phyloP scores from a whole-genome alignment of 2,113 vertebrate genomes.

The Nestor notabilis region DNA sequence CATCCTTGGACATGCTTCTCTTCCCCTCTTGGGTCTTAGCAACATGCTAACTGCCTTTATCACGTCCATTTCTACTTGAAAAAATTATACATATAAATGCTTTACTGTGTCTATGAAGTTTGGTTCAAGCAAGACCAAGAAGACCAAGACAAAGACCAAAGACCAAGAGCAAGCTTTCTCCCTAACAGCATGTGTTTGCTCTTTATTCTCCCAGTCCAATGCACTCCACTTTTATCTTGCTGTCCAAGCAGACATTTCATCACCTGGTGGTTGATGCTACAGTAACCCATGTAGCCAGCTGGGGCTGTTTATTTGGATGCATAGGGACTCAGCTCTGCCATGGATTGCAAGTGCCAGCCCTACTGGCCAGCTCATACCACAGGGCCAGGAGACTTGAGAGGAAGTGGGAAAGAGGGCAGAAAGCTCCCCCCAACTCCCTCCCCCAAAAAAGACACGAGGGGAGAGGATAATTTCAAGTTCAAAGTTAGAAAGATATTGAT shows the following conservation, averaged over 20 bases:
- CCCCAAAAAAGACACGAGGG: not conserved
- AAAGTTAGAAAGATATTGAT: slow-evolving; percentile 74
- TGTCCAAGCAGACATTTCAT: not conserved
- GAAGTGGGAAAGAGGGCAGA: not conserved
- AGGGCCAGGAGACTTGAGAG: not conserved
- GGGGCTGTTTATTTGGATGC: not conserved
- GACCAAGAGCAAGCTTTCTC: not conserved
- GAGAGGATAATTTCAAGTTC: slow-evolving; percentile 36
- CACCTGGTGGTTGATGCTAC: not conserved
- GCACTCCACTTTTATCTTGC: not conserved
- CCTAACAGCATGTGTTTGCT: not conserved
- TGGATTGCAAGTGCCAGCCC: not conserved
- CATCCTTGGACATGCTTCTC: not conserved
- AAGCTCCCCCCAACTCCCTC: not conserved
- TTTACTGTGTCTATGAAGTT: fast-evolving
- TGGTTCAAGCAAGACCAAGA: not conserved
- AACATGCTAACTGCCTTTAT: not conserved
- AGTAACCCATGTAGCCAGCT: not conserved
- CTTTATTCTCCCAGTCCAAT: not conserved
- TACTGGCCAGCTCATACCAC: not conserved
- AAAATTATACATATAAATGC: not conserved
- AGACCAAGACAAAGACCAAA: not conserved
- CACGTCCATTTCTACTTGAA: not conserved
- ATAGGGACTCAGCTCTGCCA: not conserved
- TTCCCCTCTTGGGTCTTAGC: fast-evolving